phyloP scores from a whole-genome alignment of 1,140 invertebrate genomes.

The Drosophila miranda region DNA sequence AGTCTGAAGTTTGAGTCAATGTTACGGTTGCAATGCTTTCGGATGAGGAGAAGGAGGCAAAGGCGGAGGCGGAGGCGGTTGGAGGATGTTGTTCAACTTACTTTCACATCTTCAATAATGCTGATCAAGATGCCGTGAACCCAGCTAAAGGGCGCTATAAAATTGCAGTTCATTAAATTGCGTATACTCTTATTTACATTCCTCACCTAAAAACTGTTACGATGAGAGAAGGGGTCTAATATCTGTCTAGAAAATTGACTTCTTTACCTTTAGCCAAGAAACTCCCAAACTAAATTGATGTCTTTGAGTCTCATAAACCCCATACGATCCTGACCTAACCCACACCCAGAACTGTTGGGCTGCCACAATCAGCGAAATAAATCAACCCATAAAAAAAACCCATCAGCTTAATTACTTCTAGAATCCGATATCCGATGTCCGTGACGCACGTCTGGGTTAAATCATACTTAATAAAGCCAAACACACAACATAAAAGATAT shows the following conservation, averaged over 20 bases:
- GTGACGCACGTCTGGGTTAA: conserved; percentile 45
- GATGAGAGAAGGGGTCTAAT: not conserved
- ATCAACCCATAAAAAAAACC: conserved; percentile 23
- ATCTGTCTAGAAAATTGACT: too few species aligned
- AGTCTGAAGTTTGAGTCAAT: conserved; percentile 26
- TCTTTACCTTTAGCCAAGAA: too few species aligned
- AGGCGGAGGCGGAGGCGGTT: not conserved
- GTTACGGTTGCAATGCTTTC: conserved; percentile 39
- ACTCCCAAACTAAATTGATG: too few species aligned
- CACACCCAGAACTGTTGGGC: conserved; percentile 13
- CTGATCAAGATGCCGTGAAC: conserved; percentile 65
- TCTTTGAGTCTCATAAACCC: not conserved
- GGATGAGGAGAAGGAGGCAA: not conserved
- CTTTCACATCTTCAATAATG: conserved; percentile 72
- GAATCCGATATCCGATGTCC: conserved; percentile 3
- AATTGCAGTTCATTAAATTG: conserved; percentile 26
- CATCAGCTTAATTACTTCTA: conserved; percentile 37
- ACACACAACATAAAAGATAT: conserved; percentile 35
- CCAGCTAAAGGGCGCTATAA: conserved; percentile 77
- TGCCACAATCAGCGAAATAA: conserved; percentile 23
- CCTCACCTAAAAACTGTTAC: not conserved
- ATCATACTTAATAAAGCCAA: conserved; percentile 59
- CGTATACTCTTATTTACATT: not conserved
- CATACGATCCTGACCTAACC: conserved; percentile 21
- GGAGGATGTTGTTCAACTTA: conserved; percentile 58